Percentiles rank a stretch among this genome's conserved stretches.
Evolutionary conservation across 2,888 invertebrate genomes (phyloP).

Genomic region (Philonicus albiceps): DNA sequence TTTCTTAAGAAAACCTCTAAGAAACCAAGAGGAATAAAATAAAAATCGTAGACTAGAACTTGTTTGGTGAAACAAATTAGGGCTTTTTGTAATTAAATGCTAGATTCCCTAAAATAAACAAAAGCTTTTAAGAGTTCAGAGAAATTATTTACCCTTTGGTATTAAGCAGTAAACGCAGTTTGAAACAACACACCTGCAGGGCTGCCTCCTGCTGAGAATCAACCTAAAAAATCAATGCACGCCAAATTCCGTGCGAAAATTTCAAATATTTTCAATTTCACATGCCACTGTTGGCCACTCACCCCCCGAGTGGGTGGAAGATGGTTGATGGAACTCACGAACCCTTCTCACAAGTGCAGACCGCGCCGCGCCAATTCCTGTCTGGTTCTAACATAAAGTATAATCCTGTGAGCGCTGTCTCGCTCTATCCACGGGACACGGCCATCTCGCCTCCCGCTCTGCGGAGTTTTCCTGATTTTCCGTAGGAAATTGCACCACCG

Average conservation of each 20-base stretch:
- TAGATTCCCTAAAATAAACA: background rate
- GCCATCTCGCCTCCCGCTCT: background rate
- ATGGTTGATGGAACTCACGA: slow-evolving; percentile 24
- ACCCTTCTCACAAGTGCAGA: slow-evolving; percentile 36
- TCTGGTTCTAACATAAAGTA: slow-evolving; percentile 41
- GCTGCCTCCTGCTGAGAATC: background rate
- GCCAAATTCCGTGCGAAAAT: background rate
- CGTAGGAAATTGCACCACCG: slow-evolving; percentile 38
- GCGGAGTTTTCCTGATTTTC: slow-evolving; percentile 40
- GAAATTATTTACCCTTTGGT: background rate
- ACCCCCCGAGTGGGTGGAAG: background rate
- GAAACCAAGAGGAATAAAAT: too few relatives aligned
- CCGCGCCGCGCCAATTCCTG: slow-evolving; percentile 40
- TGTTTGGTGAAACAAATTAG: too few relatives aligned
- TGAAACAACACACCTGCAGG: background rate
- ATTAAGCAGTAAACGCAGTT: background rate
- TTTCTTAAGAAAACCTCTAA: too few relatives aligned
- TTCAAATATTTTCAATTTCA: background rate
- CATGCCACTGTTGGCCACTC: background rate
- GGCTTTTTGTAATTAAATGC: background rate
- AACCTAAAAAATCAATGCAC: background rate
- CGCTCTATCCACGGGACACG: background rate
- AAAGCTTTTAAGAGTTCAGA: background rate
- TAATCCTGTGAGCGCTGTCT: background rate
- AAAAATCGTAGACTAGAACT: too few relatives aligned